A percentile compares a stretch with the other conserved stretches of the same genome.
phyloP scores from a whole-genome alignment of 2,888 invertebrate genomes.

The Thera britannica region DNA sequence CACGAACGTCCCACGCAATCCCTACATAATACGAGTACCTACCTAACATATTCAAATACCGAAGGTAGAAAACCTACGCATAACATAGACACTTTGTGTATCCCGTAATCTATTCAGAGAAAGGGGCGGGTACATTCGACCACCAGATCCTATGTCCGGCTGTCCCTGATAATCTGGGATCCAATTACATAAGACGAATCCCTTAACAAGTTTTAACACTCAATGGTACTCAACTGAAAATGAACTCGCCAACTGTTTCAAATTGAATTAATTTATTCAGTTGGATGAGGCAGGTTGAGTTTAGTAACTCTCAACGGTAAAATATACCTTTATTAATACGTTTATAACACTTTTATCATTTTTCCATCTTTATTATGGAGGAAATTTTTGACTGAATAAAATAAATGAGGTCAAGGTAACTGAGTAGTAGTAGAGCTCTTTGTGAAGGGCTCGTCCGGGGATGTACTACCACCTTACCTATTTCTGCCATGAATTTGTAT shows the following conservation, averaged over 20 bases:
- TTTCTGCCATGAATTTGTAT: too few species aligned
- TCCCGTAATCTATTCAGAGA: slow-evolving; percentile 23
- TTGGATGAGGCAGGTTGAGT: slow-evolving; percentile 23
- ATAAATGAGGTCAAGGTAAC: too few species aligned
- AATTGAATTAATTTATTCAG: slow-evolving; percentile 45
- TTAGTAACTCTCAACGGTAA: slow-evolving; percentile 8
- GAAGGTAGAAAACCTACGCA: slow-evolving; percentile 1
- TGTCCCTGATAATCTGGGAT: slow-evolving; percentile 47
- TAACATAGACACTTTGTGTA: slow-evolving; percentile 16
- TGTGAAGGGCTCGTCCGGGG: too few species aligned
- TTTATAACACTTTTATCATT: slow-evolving; percentile 3
- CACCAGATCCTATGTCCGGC: slow-evolving; percentile 18
- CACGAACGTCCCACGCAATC: not conserved
- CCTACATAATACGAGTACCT: not conserved
- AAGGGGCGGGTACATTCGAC: slow-evolving; percentile 20
- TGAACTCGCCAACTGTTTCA: slow-evolving; percentile 42
- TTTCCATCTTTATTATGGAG: not conserved
- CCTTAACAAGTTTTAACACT: slow-evolving; percentile 52
- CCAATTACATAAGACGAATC: slow-evolving; percentile 51
- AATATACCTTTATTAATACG: slow-evolving; percentile 13
- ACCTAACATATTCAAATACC: not conserved
- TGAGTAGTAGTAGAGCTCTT: too few species aligned
- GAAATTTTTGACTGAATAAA: too few species aligned
- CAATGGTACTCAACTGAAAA: slow-evolving; percentile 42
- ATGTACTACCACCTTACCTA: too few species aligned